phyloP scores from a whole-genome alignment of 2,113 vertebrate species.

The Parus major region DNA sequence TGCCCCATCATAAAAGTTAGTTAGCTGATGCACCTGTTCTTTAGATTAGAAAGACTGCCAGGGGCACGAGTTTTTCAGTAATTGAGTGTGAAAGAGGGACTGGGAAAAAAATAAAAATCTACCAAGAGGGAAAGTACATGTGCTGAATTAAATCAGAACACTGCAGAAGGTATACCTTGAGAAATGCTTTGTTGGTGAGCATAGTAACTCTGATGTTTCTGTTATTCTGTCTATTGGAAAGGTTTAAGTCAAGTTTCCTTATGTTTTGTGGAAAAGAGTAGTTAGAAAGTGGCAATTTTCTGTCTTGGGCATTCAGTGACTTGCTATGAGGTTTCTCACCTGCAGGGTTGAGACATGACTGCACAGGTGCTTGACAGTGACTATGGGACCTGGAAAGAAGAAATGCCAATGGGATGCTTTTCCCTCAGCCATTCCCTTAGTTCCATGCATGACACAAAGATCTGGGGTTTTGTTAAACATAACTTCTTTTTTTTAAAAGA shows the following conservation, averaged over 20 bases:
- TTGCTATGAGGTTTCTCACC: not conserved
- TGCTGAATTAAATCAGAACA: not conserved
- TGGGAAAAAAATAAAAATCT: not conserved
- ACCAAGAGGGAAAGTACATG: not conserved
- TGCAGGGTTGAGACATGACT: not conserved
- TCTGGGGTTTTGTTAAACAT: not conserved
- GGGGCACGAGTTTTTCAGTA: not conserved
- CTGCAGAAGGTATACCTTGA: not conserved
- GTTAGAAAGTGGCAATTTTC: not conserved
- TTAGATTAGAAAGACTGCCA: not conserved
- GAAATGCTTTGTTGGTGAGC: not conserved
- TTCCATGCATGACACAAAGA: not conserved
- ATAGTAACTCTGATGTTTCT: not conserved
- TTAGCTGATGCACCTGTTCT: not conserved
- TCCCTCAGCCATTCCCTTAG: not conserved
- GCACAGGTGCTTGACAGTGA: not conserved
- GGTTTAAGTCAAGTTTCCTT: not conserved
- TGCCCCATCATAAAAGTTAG: not conserved
- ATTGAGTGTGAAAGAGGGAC: not conserved
- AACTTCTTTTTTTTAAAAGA: not conserved
- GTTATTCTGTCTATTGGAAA: not conserved
- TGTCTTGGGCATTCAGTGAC: not conserved
- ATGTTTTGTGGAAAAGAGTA: not conserved
- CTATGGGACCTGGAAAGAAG: not conserved
- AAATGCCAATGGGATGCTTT: not conserved